These are phyloP conservation scores for Tetragonisca angustula DNA, from an alignment of 2,888 invertebrate species.

Conservation along the genomic window DNA sequence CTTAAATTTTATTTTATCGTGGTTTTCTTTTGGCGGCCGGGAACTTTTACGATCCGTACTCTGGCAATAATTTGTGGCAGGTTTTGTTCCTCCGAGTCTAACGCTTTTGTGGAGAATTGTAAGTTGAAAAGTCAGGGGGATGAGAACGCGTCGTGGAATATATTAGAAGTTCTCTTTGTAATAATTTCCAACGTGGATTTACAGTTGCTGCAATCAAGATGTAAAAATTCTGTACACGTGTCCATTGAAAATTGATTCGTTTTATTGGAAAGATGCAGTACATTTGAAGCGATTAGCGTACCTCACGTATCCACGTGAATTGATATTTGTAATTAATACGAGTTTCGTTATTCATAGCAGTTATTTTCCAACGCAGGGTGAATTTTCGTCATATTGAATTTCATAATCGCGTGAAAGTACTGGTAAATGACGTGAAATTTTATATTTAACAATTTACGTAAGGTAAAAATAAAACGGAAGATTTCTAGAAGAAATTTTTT, in stretches of 20 bases:
- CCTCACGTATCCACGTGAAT: too few relatives aligned
- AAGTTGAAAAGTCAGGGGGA: background rate
- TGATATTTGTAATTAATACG: too few relatives aligned
- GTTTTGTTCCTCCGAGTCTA: background rate
- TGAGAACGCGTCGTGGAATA: background rate
- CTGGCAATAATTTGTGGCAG: constrained; percentile 4
- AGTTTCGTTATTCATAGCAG: too few relatives aligned
- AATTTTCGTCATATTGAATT: too few relatives aligned
- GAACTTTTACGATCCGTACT: constrained; percentile 20
- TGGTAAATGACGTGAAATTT: background rate
- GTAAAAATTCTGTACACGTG: background rate
- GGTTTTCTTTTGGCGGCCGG: background rate
- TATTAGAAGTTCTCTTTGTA: background rate
- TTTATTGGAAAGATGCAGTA: too few relatives aligned
- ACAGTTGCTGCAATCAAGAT: background rate
- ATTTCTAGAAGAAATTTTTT: too few relatives aligned
- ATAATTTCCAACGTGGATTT: background rate
- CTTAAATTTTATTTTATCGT: constrained; percentile 28
- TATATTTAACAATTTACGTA: too few relatives aligned
- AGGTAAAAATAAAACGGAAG: too few relatives aligned
- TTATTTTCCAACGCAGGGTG: too few relatives aligned
- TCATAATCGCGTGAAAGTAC: too few relatives aligned
- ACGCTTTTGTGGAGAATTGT: background rate
- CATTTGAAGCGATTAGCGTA: too few relatives aligned
- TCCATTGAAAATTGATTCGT: background rate